Base-by-base conservation (phyloP, 92 coral and sea anemone genomes). In the Zoanthus sociatus region DNA sequence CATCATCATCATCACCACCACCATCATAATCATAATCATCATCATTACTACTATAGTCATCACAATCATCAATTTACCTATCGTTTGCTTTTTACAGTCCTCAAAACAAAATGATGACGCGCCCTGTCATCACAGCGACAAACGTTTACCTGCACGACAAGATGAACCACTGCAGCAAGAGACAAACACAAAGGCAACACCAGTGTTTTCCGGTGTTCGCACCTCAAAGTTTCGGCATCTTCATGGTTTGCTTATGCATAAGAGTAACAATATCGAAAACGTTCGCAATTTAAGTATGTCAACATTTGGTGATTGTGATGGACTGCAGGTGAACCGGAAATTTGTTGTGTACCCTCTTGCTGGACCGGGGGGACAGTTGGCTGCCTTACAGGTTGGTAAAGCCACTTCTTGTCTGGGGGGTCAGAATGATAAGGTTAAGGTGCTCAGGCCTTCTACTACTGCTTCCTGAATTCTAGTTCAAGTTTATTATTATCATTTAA, bases 321-420 rank as follows among this genome's bases (percentile, higher is more conserved):
- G 93, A 7, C 88, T 96, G 67, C 98, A 92, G 82, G 94, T 93
- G 70, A 96, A 96, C 88, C 84, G 86, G 48, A 90, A 93, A 79
- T 95, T 95, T 90, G 96, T 86, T 5, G 98, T 98, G 9, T 91
- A 86, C 86, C 95, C 94, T 0, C 66, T 95, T 33, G 86, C 96
- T 8, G 99, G 99, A 45, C 97, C 99, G 32, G 99, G 99, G 30
- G 99, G 99, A 12, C 98, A 93, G 84, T 89, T 96, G 31, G 99
- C 98, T 1, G 99, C 95, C 6, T 84, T 94, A 20, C 93, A 90
- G 92, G 98, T 95, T 44, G 56, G 95, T 92, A 37, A 18, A 63
- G 26, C 30, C 20, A 7, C 11, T 1, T 33, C 3, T 33, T 33
- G 1, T 33, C 42, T n/a, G 3, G 42, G 42, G 42, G 42, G 42